Percentiles rank a stretch among this genome's conserved stretches.
Conservation (phyloP, 2,797 vertebrate genomes). For the Pseudocheirus occidentalis region DNA sequence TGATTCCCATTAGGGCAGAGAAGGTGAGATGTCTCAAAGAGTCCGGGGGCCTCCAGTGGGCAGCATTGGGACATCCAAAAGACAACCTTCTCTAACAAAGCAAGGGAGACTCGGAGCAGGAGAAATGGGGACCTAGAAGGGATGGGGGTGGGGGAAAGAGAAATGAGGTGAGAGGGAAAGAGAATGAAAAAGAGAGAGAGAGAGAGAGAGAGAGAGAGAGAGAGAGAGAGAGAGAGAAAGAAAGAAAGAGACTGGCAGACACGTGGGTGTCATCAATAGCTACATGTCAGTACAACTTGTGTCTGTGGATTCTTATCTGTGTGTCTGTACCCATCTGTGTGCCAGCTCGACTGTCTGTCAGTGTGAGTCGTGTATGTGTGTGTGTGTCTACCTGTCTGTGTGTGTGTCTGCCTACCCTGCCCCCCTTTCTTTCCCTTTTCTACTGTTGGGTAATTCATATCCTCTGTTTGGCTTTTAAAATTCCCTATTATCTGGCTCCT, state of each 20-base stretch:
- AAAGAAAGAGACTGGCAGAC: neutral
- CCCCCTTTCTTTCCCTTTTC: neutral
- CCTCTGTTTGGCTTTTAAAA: neutral
- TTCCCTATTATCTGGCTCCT: neutral
- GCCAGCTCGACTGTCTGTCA: rapidly evolving
- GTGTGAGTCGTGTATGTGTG: neutral
- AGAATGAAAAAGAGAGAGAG: neutral
- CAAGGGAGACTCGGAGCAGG: neutral
- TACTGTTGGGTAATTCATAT: neutral
- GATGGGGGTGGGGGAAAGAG: neutral
- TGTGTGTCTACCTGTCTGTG: neutral
- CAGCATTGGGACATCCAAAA: neutral
- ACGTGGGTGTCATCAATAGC: neutral
- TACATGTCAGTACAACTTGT: neutral
- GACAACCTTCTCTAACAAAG: neutral
- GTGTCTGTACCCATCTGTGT: neutral
- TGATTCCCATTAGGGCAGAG: neutral
- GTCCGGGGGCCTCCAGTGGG: neutral
- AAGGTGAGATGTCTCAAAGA: neutral
- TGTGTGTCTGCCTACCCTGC: neutral
- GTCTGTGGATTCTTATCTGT: neutral
- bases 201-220: neutral
- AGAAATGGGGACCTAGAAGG: neutral
- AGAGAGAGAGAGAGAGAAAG: neutral
- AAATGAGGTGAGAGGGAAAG: neutral